phyloP scores from a whole-genome alignment of 2,797 vertebrate genomes.

The Perdix hodgsoniae region DNA sequence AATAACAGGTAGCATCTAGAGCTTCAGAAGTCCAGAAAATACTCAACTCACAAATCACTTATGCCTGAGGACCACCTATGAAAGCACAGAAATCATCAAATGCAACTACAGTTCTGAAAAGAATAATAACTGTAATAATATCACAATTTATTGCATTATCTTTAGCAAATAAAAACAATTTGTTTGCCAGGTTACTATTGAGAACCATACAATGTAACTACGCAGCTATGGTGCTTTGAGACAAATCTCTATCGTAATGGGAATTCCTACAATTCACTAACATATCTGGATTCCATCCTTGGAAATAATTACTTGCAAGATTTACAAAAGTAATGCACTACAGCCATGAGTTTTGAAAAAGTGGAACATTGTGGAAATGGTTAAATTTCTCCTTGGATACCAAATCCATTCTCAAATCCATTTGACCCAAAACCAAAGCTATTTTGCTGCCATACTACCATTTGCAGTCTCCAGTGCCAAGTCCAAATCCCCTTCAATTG shows the following conservation, averaged over 20 bases:
- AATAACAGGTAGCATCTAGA: background rate
- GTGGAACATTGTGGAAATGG: background rate
- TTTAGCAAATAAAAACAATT: background rate
- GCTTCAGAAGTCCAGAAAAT: background rate
- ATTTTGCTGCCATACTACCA: background rate
- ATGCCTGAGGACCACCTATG: background rate
- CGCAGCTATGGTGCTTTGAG: accelerated
- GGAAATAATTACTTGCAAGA: background rate
- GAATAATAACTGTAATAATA: background rate
- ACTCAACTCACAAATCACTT: background rate
- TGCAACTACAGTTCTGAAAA: background rate
- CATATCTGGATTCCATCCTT: background rate
- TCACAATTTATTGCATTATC: background rate
- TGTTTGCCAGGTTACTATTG: background rate
- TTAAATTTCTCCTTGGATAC: background rate
- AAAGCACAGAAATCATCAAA: accelerated
- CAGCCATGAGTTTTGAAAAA: background rate
- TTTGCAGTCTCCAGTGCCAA: background rate
- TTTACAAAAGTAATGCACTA: accelerated
- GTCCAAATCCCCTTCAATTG: background rate
- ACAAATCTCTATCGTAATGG: background rate
- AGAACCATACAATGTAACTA: background rate
- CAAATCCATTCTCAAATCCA: background rate
- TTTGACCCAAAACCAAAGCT: background rate
- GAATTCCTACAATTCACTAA: background rate